These are phyloP conservation scores for Alectoris magna DNA, from an alignment of 2,797 vertebrate genomes.

Conservation along the genomic window DNA sequence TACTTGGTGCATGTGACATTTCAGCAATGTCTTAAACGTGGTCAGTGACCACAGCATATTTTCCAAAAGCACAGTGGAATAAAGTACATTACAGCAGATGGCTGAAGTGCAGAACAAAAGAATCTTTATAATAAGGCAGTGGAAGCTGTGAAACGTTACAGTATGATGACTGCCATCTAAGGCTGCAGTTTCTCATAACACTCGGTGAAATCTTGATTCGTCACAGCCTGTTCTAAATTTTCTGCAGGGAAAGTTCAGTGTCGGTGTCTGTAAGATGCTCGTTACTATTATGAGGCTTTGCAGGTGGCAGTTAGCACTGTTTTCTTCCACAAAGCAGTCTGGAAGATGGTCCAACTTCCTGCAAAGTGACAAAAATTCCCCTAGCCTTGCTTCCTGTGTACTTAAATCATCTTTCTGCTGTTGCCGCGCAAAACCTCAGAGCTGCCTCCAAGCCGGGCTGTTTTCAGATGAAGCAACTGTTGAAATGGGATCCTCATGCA, in stretches of 20 bases:
- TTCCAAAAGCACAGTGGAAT: conserved; percentile 66
- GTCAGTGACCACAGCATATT: conserved; percentile 67
- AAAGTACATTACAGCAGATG: conserved; percentile 65
- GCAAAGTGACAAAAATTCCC: background rate
- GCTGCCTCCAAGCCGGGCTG: conserved; percentile 29
- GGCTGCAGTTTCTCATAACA: background rate
- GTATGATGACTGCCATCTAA: background rate
- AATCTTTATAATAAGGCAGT: conserved; percentile 8
- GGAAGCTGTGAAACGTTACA: background rate
- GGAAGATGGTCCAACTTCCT: background rate
- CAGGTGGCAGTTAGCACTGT: background rate
- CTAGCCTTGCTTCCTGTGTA: background rate
- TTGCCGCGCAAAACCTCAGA: conserved; percentile 55
- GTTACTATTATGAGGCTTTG: background rate
- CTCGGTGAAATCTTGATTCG: background rate
- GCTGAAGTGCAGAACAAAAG: conserved; percentile 56
- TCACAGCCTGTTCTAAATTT: background rate
- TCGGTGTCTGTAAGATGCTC: background rate
- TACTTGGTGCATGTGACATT: conserved; percentile 25
- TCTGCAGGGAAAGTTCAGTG: background rate
- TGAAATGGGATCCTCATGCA: conserved; percentile 38
- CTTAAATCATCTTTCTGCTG: conserved; percentile 15
- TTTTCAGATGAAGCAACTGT: conserved; percentile 58
- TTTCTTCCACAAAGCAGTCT: background rate
- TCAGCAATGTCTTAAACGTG: conserved; percentile 51